Evolutionary conservation across 2,888 invertebrate genomes (phyloP), one percentile per base, ranked within the genome.

Genomic region (Ashinkailepas kermadecensis): DNA sequence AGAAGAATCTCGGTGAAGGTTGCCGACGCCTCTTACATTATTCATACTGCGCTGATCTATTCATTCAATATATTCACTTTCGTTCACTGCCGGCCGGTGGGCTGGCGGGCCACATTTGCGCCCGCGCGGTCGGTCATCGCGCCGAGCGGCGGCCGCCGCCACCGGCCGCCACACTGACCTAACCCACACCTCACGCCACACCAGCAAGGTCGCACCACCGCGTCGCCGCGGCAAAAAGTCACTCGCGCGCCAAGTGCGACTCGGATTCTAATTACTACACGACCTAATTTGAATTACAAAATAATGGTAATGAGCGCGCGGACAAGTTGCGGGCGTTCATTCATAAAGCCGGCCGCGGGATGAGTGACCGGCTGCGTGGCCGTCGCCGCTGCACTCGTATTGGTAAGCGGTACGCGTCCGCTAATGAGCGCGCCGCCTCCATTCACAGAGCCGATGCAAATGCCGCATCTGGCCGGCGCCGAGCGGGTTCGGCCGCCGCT

Each of bases 241-340:
- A 59, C 59, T 7, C 59, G 59, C 59, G 59, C 15, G 12, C 59
- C 59, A 15, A 15, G 59, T 59, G 59, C 59, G 59, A 74, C 54
- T 56, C 21, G 56, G 74, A 74, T 74, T 74, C 74, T 74, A 74
- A 74, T 74, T 74, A 74, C 74, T 13, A 56, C 74, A 54, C 8
- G 23, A 54, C 54, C 74, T 74, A 74, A 74, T 74, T 74, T 74
- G 74, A 74, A 74, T 74, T 74, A 74, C 74, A 74, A 74, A 74
- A 74, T 74, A 74, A 74, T 74, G 74, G 74, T 74, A 74, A 74
- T 74, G 74, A 74, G 74, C 74, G 74, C 54, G 74, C 23, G 74
- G 56, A 21, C 54, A 74, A 54, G 74, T 74, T 74, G 74, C 13
- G 23, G 39, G 23, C 23, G 74, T 74, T 56, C 74, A 74, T 74